phyloP scores from a whole-genome alignment of 2,888 invertebrate species.

The Exephanes ischioxanthus region DNA sequence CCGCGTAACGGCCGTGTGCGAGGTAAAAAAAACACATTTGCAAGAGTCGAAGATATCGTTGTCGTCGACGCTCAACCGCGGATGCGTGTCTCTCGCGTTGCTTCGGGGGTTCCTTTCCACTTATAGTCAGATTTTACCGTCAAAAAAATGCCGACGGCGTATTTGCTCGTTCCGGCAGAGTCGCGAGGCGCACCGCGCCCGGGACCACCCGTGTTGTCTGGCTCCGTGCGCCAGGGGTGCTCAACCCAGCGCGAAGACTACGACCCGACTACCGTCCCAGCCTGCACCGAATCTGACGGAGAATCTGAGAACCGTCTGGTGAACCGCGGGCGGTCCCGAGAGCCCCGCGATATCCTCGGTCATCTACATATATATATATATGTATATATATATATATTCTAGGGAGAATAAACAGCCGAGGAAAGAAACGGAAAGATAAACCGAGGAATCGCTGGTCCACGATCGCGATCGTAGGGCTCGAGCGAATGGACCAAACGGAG shows the following conservation, averaged over 20 bases:
- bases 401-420: neutral
- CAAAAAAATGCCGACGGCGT: conserved; percentile 83
- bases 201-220: conserved; percentile 82
- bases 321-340: conserved; percentile 44
- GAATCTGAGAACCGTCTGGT: conserved; percentile 26
- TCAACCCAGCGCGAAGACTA: conserved; percentile 71
- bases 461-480: conserved; percentile 10
- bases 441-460: conserved; percentile 27
- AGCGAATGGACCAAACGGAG: conserved; percentile 23
- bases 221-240: conserved; percentile 78
- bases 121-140: conserved; percentile 83
- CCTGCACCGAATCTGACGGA: neutral
- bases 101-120: conserved; percentile 26
- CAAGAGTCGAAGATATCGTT: conserved; percentile 49
- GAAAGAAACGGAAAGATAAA: conserved; percentile 20
- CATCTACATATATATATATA: conserved; percentile 14
- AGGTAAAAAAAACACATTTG: conserved; percentile 49
- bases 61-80: conserved; percentile 34
- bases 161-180: conserved; percentile 82
- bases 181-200: conserved; percentile 75
- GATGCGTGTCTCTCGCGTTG: conserved; percentile 42
- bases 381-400: neutral
- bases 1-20: conserved; percentile 30
- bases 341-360: conserved; percentile 30
- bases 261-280: neutral